Percentiles rank a stretch among this genome's conserved stretches.
Conservation (phyloP, 2,888 invertebrate species). For the Ormyrus pomaceus region DNA sequence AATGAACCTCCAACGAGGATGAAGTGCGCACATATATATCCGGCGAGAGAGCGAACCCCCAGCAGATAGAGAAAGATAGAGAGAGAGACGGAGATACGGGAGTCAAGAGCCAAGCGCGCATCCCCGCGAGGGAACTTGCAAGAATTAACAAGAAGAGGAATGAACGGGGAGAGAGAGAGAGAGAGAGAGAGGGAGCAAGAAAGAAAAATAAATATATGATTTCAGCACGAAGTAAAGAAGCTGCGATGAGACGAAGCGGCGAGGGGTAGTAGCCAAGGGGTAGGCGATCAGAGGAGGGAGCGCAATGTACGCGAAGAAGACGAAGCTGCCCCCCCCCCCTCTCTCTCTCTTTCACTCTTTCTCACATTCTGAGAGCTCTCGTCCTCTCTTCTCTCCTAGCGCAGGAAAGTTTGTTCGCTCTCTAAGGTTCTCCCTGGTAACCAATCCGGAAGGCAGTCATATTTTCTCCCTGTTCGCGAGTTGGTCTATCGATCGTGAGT, state of each 20-base stretch:
- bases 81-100: not conserved
- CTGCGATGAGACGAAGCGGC: conserved; percentile 40
- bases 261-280: conserved; percentile 40
- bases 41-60: not conserved
- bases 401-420: conserved; percentile 51
- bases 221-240: conserved; percentile 51
- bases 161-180: conserved; percentile 25
- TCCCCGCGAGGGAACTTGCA: conserved; percentile 8
- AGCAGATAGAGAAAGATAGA: conserved; percentile 5
- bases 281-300: conserved; percentile 9
- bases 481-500: conserved; percentile 61
- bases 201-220: conserved; percentile 49
- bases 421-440: conserved; percentile 60
- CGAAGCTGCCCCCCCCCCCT: not conserved
- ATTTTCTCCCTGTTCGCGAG: conserved; percentile 65
- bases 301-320: conserved; percentile 12
- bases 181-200: conserved; percentile 17
- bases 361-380: conserved; percentile 34
- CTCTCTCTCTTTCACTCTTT: conserved; percentile 22
- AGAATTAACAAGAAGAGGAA: conserved; percentile 44
- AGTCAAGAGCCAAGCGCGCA: conserved; percentile 10
- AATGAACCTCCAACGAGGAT: conserved; percentile 2
- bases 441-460: conserved; percentile 67
- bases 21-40: not conserved
- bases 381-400: conserved; percentile 55